Conservation (phyloP, 2,888 invertebrate genomes). For the Salpingus planirostris region DNA sequence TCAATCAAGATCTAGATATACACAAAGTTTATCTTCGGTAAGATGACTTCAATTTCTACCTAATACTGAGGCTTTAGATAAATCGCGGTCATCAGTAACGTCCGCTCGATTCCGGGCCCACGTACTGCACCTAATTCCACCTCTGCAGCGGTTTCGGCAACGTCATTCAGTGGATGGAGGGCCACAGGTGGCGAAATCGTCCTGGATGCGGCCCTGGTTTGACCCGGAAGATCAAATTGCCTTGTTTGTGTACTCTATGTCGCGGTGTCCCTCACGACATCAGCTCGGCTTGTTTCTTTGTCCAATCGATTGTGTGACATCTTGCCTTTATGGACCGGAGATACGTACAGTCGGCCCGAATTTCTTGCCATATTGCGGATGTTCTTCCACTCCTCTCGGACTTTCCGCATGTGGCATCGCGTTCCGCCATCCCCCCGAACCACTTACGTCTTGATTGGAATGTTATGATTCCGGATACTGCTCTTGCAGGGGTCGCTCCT, state of each 20-base stretch:
- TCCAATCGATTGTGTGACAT: constrained; percentile 42
- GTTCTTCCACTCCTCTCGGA: constrained; percentile 18
- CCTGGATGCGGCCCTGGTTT: constrained; percentile 17
- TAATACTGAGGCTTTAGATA: constrained; percentile 11
- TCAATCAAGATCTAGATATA: constrained; percentile 36
- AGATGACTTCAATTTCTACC: constrained; percentile 15
- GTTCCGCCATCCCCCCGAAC: constrained; percentile 12
- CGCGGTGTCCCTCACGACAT: constrained; percentile 34
- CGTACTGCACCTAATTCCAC: not conserved
- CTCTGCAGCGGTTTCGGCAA: too few relatives aligned
- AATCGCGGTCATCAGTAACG: constrained; percentile 11
- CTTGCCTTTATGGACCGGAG: constrained; percentile 40
- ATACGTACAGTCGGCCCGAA: constrained; percentile 31
- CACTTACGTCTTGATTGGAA: constrained; percentile 24
- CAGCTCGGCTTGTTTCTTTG: constrained; percentile 36
- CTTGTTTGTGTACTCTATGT: constrained; percentile 37
- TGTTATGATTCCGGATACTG: constrained; percentile 22
- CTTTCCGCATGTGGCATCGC: constrained; percentile 21
- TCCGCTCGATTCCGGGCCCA: constrained; percentile 10
- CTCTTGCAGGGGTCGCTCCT: too few relatives aligned
- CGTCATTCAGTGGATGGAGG: too few relatives aligned
- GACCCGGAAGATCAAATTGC: constrained; percentile 32
- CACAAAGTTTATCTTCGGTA: constrained; percentile 19
- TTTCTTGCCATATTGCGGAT: constrained; percentile 32
- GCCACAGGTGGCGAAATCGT: too few relatives aligned